A percentile compares a stretch with the other conserved stretches of the same genome.
These are phyloP conservation scores for Pseudomyrmex sp. DNA, from an alignment of 1,140 invertebrate genomes.

Conservation along the genomic window DNA sequence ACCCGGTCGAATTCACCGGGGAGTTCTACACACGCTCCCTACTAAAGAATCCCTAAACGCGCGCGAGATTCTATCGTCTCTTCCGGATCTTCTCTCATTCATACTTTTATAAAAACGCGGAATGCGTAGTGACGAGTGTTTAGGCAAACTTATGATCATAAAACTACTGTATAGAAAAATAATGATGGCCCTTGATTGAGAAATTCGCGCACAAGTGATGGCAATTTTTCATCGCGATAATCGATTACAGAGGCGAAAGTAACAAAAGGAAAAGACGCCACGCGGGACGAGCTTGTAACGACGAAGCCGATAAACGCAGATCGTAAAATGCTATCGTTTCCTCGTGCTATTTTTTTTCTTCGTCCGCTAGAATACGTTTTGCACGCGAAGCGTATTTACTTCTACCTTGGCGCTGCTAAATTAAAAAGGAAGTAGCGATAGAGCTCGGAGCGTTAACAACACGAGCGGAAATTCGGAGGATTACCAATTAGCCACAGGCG, in stretches of 20 bases:
- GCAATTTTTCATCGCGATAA: conserved; percentile 49
- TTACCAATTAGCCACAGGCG: conserved; percentile 25
- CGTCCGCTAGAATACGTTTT: conserved; percentile 34
- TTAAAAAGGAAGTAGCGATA: conserved; percentile 44
- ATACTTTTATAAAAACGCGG: neutral
- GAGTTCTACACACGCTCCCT: conserved; percentile 55
- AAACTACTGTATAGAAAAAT: neutral
- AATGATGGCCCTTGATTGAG: conserved; percentile 57
- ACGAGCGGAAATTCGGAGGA: conserved; percentile 35
- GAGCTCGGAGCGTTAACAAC: neutral
- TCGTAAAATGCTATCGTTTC: conserved; percentile 70
- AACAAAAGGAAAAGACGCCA: conserved; percentile 42
- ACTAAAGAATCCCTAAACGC: conserved; percentile 42
- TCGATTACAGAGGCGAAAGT: conserved; percentile 29
- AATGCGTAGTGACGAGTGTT: neutral
- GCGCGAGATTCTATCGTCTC: conserved; percentile 52
- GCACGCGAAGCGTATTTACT: conserved; percentile 52
- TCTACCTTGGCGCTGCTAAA: conserved; percentile 33
- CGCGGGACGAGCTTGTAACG: conserved; percentile 67
- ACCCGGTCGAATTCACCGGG: conserved; percentile 36
- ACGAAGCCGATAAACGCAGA: conserved; percentile 65
- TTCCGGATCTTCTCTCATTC: neutral
- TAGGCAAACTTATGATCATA: too few species aligned
- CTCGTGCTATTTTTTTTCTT: conserved; percentile 18
- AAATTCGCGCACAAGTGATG: conserved; percentile 46